Conservation (phyloP, 2,888 invertebrate species). For the Leptinotarsa tumamoca region DNA sequence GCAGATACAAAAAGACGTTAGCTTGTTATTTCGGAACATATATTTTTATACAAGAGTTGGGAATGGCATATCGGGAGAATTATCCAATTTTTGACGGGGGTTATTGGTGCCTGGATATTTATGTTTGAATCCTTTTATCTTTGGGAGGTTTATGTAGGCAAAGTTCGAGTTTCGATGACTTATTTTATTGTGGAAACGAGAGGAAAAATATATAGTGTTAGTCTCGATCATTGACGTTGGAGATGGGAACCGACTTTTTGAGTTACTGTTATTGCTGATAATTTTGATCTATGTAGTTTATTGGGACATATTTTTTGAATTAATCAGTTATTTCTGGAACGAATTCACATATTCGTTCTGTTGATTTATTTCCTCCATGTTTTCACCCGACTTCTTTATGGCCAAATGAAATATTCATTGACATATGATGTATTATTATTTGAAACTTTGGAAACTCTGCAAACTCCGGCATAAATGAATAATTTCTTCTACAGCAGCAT, state of each 20-base stretch:
- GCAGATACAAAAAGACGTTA: constrained; percentile 34
- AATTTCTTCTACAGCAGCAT: too few species aligned
- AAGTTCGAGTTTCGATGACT: constrained; percentile 32
- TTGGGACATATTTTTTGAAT: constrained; percentile 9
- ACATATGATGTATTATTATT: too few species aligned
- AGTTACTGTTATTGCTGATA: constrained; percentile 20
- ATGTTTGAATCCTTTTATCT: constrained; percentile 45
- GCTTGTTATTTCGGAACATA: constrained; percentile 36
- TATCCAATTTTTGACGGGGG: constrained; percentile 44
- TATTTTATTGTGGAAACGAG: constrained; percentile 23
- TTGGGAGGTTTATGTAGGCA: constrained; percentile 31
- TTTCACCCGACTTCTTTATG: not conserved
- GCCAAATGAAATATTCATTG: too few species aligned
- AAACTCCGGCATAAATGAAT: too few species aligned
- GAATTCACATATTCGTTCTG: not conserved
- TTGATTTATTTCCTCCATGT: not conserved
- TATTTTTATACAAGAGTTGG: constrained; percentile 39
- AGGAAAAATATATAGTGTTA: not conserved
- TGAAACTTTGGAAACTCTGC: too few species aligned
- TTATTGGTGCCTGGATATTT: constrained; percentile 42
- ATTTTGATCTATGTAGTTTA: not conserved
- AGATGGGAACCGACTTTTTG: not conserved
- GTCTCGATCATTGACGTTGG: not conserved
- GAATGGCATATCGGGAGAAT: constrained; percentile 38
- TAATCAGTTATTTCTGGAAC: not conserved